Percentiles rank a stretch among this genome's conserved stretches.
Conservation (phyloP, 2,888 invertebrate genomes). For the Noctua janthina region DNA sequence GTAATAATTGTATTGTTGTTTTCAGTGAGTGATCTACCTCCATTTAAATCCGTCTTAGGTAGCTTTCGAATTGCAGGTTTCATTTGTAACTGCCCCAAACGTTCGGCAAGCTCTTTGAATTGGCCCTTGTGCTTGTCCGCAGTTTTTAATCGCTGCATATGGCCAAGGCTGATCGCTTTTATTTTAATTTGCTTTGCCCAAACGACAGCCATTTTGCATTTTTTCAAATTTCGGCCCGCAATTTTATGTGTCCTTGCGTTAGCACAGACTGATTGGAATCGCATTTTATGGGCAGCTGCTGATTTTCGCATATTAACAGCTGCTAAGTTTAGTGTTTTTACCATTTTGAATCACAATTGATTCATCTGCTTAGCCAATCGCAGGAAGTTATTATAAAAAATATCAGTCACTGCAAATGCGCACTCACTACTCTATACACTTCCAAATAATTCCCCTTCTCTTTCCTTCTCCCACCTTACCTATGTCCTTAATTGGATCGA, state of each 20-base stretch:
- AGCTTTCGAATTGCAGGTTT: not conserved
- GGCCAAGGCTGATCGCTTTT: conserved; percentile 1
- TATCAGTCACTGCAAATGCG: not conserved
- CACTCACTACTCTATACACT: not conserved
- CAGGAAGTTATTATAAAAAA: not conserved
- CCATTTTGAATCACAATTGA: not conserved
- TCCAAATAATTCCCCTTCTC: not conserved
- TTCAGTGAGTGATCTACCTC: not conserved
- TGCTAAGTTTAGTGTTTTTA: not conserved
- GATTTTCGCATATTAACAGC: not conserved
- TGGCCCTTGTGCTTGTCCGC: not conserved
- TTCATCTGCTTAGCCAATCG: not conserved
- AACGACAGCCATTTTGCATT: not conserved
- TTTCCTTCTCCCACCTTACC: not conserved
- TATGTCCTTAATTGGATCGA: conserved; percentile 3
- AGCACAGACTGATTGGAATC: conserved; percentile 4
- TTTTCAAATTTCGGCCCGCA: not conserved
- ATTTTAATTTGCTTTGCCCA: conserved; percentile 15
- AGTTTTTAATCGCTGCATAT: not conserved
- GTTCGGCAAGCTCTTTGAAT: conserved; percentile 3
- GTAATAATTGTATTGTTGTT: not conserved
- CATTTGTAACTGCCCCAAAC: conserved; percentile 20
- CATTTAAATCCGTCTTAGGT: not conserved
- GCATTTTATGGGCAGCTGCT: not conserved
- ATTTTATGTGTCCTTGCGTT: conserved; percentile 28